Evolutionary conservation across 2,888 invertebrate species (phyloP).

Genomic region (Caradrina clavipalpis): DNA sequence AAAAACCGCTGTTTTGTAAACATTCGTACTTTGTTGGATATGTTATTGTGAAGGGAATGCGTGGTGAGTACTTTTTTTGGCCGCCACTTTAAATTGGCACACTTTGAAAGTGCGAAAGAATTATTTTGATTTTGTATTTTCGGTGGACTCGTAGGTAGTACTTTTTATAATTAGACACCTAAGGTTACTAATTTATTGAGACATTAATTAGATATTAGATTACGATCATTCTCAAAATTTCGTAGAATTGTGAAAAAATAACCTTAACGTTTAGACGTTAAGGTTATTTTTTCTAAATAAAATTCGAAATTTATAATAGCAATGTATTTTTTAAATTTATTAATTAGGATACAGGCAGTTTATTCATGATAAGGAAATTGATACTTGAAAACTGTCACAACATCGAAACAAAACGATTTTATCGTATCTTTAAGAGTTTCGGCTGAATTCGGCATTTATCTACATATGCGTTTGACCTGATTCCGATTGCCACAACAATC

Average conservation of each 20-base stretch:
- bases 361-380: not conserved
- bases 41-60: slow-evolving; percentile 52
- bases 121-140: not conserved
- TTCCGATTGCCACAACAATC: slow-evolving; percentile 73
- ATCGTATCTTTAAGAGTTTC: slow-evolving; percentile 65
- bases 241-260: too few species aligned
- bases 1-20: slow-evolving; percentile 78
- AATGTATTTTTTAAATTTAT: too few species aligned
- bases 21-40: slow-evolving; percentile 71
- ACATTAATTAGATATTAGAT: too few species aligned
- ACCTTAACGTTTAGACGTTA: too few species aligned
- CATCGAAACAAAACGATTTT: slow-evolving; percentile 7
- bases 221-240: too few species aligned
- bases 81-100: slow-evolving; percentile 14
- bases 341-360: too few species aligned
- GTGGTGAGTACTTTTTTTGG: slow-evolving; percentile 50
- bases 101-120: not conserved
- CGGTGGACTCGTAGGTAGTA: not conserved
- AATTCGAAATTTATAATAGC: too few species aligned
- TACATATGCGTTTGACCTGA: slow-evolving; percentile 83
- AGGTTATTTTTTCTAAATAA: too few species aligned
- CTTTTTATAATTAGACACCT: not conserved
- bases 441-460: slow-evolving; percentile 74
- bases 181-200: too few species aligned
- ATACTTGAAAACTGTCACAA: slow-evolving; percentile 22